These are phyloP conservation scores for Anableps anableps DNA, from an alignment of 2,797 vertebrate genomes.

Conservation along the genomic window DNA sequence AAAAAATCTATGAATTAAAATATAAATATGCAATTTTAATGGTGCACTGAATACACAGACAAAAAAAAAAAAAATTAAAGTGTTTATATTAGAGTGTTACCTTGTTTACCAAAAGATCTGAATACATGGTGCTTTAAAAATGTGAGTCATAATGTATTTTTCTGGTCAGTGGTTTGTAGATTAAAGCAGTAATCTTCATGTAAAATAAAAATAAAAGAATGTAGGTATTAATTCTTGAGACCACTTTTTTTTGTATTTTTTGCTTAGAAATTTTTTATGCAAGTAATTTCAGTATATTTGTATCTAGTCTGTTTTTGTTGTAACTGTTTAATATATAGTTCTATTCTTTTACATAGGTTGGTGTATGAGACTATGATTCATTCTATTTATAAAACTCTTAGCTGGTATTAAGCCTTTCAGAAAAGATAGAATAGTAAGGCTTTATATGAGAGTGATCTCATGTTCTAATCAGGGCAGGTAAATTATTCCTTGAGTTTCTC, in stretches of 20 bases:
- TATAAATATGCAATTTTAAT: background rate
- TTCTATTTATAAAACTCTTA: background rate
- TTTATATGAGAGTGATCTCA: background rate
- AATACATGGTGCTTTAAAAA: background rate
- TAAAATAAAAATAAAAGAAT: no score
- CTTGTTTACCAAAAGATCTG: background rate
- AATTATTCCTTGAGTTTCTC: background rate
- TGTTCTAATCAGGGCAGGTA: conserved; percentile 4
- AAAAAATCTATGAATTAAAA: background rate
- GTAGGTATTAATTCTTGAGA: no score
- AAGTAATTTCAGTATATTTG: background rate
- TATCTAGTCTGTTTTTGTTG: conserved; percentile 6
- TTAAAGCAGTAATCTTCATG: background rate
- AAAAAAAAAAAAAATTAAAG: no score
- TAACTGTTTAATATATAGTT: conserved; percentile 3
- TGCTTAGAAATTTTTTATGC: background rate
- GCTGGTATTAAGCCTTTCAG: background rate
- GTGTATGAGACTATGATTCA: background rate
- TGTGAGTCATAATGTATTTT: background rate
- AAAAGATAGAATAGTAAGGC: background rate
- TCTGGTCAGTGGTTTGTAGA: background rate
- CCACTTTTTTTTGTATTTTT: background rate
- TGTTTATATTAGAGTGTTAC: background rate
- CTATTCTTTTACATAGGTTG: conserved; percentile 3
- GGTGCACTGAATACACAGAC: background rate